Evolutionary conservation across 1,140 invertebrate genomes (phyloP).

Genomic region (Chrysoperla carnea): DNA sequence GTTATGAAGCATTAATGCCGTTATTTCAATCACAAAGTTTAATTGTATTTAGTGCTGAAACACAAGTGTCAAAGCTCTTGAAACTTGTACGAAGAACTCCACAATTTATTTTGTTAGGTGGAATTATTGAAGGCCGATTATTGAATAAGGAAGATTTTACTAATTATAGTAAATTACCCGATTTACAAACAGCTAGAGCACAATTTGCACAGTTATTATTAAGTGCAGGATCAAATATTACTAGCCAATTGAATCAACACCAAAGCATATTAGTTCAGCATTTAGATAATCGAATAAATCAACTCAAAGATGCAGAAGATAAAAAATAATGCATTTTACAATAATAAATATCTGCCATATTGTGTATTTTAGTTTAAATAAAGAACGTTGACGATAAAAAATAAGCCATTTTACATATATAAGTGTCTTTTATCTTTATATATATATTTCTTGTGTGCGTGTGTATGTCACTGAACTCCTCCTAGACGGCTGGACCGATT

Average conservation of each 20-base stretch:
- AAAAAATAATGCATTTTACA: too few species aligned
- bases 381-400: not conserved
- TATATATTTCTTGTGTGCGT: too few species aligned
- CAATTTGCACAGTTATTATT: slow-evolving; percentile 44
- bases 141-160: slow-evolving; percentile 44
- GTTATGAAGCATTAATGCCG: slow-evolving; percentile 34
- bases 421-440: too few species aligned
- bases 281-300: slow-evolving; percentile 14
- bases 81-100: slow-evolving; percentile 40
- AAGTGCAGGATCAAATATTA: slow-evolving; percentile 37
- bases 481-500: too few species aligned
- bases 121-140: slow-evolving; percentile 44
- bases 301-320: slow-evolving; percentile 9
- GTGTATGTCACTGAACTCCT: too few species aligned
- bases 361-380: not conserved
- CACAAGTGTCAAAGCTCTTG: slow-evolving; percentile 30
- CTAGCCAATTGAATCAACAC: slow-evolving; percentile 43
- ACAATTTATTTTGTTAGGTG: slow-evolving; percentile 47
- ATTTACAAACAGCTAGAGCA: slow-evolving; percentile 35
- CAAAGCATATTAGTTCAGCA: slow-evolving; percentile 43
- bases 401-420: not conserved
- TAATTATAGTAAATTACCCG: slow-evolving; percentile 38
- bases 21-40: slow-evolving; percentile 36
- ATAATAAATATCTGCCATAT: not conserved
- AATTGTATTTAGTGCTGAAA: slow-evolving; percentile 42